These are phyloP conservation scores for Rhynchonycteris naso DNA, from an alignment of 2,797 vertebrate species.

Conservation along the genomic window DNA sequence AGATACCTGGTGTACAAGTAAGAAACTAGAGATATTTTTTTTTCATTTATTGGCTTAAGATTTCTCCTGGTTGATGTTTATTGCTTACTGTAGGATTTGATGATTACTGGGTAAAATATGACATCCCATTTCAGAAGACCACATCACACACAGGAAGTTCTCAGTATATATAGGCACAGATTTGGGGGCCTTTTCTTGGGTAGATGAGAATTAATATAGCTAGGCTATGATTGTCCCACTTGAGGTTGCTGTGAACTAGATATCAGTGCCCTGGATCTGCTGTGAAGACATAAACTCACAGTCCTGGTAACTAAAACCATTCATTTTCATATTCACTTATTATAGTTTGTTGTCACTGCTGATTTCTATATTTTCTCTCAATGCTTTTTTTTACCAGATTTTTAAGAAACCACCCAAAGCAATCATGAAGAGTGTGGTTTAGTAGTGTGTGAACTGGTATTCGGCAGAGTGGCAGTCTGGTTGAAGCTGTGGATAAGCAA, in stretches of 20 bases:
- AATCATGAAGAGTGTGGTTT: background rate
- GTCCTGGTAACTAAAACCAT: background rate
- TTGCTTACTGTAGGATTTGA: background rate
- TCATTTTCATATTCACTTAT: slow-evolving; percentile 23
- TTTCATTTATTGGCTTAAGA: background rate
- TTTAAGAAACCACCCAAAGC: slow-evolving; percentile 10
- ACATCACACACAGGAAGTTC: background rate
- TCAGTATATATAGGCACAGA: background rate
- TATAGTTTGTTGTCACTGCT: background rate
- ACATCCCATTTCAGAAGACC: background rate
- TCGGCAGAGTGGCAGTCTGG: background rate
- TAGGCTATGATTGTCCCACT: background rate
- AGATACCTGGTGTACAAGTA: background rate
- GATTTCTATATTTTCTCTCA: slow-evolving; percentile 30
- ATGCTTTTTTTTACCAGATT: slow-evolving; percentile 10
- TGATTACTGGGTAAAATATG: background rate
- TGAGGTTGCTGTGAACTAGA: background rate
- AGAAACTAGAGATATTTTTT: background rate
- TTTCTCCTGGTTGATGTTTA: background rate
- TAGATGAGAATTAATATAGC: background rate
- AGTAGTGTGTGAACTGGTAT: background rate
- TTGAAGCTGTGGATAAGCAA: background rate
- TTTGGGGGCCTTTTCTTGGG: background rate
- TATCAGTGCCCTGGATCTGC: background rate
- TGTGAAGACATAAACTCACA: background rate